These are phyloP conservation scores for Cygnus buccinator DNA, from an alignment of 2,113 vertebrate genomes.

Conservation along the genomic window DNA sequence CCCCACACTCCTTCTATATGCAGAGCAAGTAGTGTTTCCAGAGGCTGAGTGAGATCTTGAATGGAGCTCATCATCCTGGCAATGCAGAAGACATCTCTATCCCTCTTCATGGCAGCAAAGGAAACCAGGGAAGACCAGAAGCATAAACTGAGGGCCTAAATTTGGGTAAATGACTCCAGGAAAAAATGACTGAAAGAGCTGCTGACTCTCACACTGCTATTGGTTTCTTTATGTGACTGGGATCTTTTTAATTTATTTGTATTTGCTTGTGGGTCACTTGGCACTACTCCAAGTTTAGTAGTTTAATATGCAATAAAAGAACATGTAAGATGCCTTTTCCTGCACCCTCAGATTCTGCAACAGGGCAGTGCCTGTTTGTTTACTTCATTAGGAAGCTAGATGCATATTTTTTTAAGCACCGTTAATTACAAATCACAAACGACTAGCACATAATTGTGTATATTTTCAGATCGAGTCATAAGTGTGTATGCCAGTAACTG, in stretches of 20 bases:
- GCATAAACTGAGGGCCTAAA: not conserved
- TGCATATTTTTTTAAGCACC: not conserved
- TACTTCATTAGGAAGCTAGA: not conserved
- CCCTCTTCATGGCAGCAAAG: not conserved
- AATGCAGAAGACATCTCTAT: not conserved
- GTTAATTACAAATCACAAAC: not conserved
- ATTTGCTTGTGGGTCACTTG: not conserved
- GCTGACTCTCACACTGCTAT: not conserved
- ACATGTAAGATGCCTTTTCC: not conserved
- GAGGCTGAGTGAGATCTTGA: not conserved
- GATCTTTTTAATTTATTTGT: not conserved
- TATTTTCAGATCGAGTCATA: conserved; percentile 40
- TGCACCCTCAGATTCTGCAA: not conserved
- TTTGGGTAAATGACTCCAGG: not conserved
- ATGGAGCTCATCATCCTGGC: rapidly evolving
- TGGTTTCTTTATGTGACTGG: not conserved
- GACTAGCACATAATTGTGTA: not conserved
- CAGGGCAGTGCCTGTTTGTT: not conserved
- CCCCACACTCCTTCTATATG: rapidly evolving
- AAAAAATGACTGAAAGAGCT: not conserved
- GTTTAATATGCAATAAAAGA: not conserved
- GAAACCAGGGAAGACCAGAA: not conserved
- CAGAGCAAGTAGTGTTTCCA: rapidly evolving
- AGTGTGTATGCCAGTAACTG: conserved; percentile 1
- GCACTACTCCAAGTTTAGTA: not conserved